phyloP scores from a whole-genome alignment of 1,140 invertebrate species.

The Globodera rostochiensis region DNA sequence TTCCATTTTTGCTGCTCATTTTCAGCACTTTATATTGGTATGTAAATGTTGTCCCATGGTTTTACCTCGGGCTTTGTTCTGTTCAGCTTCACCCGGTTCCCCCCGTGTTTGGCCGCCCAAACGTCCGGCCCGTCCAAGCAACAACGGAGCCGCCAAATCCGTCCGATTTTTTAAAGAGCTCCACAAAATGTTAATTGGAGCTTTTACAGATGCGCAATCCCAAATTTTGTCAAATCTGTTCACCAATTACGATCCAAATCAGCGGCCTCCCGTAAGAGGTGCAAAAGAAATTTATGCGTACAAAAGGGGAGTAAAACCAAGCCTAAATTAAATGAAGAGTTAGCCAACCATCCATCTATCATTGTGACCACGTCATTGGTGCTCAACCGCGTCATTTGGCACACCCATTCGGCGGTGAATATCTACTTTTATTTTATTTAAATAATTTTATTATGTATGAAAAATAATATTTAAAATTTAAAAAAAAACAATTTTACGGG shows the following conservation, averaged over 20 bases:
- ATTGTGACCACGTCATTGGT: conserved; percentile 58
- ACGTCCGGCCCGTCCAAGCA: conserved; percentile 16
- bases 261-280: conserved; percentile 57
- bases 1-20: conserved; percentile 18
- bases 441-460: neutral
- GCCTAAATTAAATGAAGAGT: conserved; percentile 38
- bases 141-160: conserved; percentile 18
- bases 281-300: neutral
- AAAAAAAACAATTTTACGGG: neutral
- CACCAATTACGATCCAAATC: conserved; percentile 52
- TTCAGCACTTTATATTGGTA: neutral
- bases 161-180: conserved; percentile 1
- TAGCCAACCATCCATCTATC: conserved; percentile 58
- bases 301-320: neutral
- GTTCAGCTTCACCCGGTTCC: neutral
- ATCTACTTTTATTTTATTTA: neutral
- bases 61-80: neutral
- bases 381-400: conserved; percentile 58
- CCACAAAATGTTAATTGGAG: neutral
- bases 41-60: too few relatives aligned
- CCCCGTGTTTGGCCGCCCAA: neutral
- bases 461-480: neutral
- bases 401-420: conserved; percentile 49
- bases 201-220: conserved; percentile 42
- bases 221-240: conserved; percentile 52